phyloP scores from a whole-genome alignment of 2,888 invertebrate genomes.

The Acronicta psi region DNA sequence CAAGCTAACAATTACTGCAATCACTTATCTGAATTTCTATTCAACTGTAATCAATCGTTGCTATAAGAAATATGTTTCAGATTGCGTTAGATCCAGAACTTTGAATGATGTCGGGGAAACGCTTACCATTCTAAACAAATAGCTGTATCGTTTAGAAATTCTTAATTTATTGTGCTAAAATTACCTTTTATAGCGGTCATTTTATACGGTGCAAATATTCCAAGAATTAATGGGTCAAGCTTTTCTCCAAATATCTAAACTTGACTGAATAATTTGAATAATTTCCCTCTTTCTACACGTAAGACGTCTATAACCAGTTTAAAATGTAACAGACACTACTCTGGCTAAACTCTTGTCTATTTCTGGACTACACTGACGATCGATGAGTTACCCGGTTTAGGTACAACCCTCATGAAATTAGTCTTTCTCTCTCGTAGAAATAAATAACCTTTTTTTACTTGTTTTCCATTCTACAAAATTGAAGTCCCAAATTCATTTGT shows the following conservation, averaged over 20 bases:
- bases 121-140: too few relatives aligned
- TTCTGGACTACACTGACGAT: slow-evolving; percentile 49
- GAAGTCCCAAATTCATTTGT: slow-evolving; percentile 10
- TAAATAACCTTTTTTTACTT: slow-evolving; percentile 16
- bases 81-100: background rate
- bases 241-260: slow-evolving; percentile 15
- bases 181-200: slow-evolving; percentile 2
- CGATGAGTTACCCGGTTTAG: slow-evolving; percentile 31
- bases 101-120: too few relatives aligned
- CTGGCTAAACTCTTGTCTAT: slow-evolving; percentile 53
- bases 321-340: slow-evolving; percentile 50
- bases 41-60: slow-evolving; percentile 10
- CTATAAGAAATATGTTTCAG: too few relatives aligned
- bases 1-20: too few relatives aligned
- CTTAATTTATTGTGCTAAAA: background rate
- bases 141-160: background rate
- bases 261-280: slow-evolving; percentile 17
- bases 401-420: slow-evolving; percentile 15
- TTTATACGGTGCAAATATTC: background rate
- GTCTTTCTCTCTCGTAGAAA: slow-evolving; percentile 10
- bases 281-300: slow-evolving; percentile 15
- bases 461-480: slow-evolving; percentile 6
- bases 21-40: slow-evolving; percentile 5
- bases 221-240: background rate
- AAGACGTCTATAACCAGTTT: slow-evolving; percentile 24